Percentiles rank a stretch among this genome's conserved stretches.
Evolutionary conservation across 2,113 vertebrate species (phyloP).

Genomic region (zebrafish (Danio rerio)): GRCz12tu NC_133179.1:7696001-7696500

Average conservation of each 20-base stretch:
- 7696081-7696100: constrained; percentile 30
- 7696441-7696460: constrained; percentile 57
- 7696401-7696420: constrained; percentile 73
- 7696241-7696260: constrained; percentile 55
- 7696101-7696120: constrained; percentile 46
- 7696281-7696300: constrained; percentile 62
- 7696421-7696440: constrained; percentile 53
- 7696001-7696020: constrained; percentile 61
- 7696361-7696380: constrained; percentile 58
- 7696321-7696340: constrained; percentile 65
- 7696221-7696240: constrained; percentile 53
- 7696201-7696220: constrained; percentile 74
- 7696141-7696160: constrained; percentile 57
- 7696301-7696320: constrained; percentile 71
- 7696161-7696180: constrained; percentile 64
- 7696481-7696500: constrained; percentile 3
- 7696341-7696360: constrained; percentile 73
- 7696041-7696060: constrained; percentile 67
- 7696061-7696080: constrained; percentile 60
- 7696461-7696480: constrained; percentile 69
- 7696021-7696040: constrained; percentile 58
- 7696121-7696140: constrained; percentile 53
- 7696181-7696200: constrained; percentile 69
- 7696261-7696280: constrained; percentile 41
- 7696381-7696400: constrained; percentile 67